Evolutionary conservation across 2,888 invertebrate species (phyloP).

Genomic region (Pecten maximus): DNA sequence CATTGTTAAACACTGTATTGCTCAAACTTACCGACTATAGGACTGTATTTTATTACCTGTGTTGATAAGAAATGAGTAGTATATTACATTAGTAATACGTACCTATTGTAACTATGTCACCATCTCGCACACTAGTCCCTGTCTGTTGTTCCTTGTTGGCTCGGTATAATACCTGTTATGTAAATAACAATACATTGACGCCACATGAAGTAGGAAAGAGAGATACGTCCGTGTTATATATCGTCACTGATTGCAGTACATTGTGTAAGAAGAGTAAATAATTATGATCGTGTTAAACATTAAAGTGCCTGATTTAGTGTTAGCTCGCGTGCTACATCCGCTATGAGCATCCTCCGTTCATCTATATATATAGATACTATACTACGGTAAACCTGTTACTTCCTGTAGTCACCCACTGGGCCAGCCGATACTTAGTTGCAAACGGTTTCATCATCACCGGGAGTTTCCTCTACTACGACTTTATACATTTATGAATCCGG

Average conservation of each 20-base stretch:
- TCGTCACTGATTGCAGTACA: too few relatives aligned
- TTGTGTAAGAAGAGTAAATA: too few relatives aligned
- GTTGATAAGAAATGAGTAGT: too few relatives aligned
- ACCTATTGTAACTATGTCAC: background rate
- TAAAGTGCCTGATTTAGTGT: background rate
- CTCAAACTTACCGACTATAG: too few relatives aligned
- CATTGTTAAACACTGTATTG: too few relatives aligned
- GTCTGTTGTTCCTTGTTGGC: background rate
- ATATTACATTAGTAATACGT: too few relatives aligned
- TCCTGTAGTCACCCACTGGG: background rate
- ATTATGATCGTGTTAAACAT: background rate
- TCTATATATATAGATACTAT: background rate
- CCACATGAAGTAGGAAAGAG: too few relatives aligned
- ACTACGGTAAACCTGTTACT: background rate
- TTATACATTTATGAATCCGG: background rate
- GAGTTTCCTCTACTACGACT: background rate
- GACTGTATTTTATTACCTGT: too few relatives aligned
- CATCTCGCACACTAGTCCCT: background rate
- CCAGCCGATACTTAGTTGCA: background rate
- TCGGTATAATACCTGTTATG: background rate
- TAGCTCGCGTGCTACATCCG: background rate
- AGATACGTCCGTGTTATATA: too few relatives aligned
- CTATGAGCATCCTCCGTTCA: background rate
- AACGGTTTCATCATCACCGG: background rate
- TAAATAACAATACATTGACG: background rate